Percentiles rank a stretch among this genome's conserved stretches.
These are phyloP conservation scores for Tringa solitaria DNA, from an alignment of 2,113 vertebrate species.

Conservation along the genomic window DNA sequence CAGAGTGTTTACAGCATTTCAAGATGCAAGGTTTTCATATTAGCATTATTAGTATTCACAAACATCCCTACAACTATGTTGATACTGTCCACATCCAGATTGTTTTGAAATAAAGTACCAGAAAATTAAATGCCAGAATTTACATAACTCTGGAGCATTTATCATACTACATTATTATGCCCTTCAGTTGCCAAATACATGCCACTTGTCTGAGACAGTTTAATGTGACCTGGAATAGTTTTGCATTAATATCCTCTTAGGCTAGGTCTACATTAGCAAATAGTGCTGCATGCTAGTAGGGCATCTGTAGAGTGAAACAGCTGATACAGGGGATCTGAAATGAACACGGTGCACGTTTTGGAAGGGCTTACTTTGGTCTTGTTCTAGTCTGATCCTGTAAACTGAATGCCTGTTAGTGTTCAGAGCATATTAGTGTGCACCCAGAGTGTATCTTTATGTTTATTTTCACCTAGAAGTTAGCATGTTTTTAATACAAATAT, in stretches of 20 bases:
- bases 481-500: neutral
- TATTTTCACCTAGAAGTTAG: neutral
- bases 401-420: neutral
- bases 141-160: constrained; percentile 6
- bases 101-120: constrained; percentile 36
- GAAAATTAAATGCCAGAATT: constrained; percentile 46
- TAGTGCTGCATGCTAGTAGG: neutral
- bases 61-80: neutral
- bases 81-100: neutral
- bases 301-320: neutral
- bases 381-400: neutral
- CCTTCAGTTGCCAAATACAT: neutral
- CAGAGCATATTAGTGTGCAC: neutral
- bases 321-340: neutral
- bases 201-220: neutral
- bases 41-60: neutral
- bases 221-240: neutral
- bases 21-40: neutral
- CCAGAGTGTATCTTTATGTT: neutral
- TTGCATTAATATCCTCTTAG: neutral
- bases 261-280: neutral
- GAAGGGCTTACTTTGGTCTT: neutral
- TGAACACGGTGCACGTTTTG: neutral
- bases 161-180: neutral
- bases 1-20: neutral